Evolutionary conservation across 1,140 invertebrate genomes (phyloP), one percentile per base, ranked within the genome.

Genomic region (Conus betulinus): DNA sequence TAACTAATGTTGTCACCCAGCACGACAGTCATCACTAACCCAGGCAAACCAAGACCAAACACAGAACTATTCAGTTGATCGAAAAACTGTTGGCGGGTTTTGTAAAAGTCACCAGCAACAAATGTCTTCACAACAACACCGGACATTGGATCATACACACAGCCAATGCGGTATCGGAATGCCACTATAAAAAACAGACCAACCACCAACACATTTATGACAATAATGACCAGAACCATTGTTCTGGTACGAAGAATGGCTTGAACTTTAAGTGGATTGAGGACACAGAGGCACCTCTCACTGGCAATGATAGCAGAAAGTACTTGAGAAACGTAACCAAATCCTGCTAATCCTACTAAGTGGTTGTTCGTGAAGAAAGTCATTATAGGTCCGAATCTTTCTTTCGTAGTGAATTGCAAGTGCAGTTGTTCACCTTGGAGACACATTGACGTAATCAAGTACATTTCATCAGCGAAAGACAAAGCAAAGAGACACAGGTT

Each of bases 401-500:
- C 71, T n/a, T 3, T 17, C 17, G 71, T 74, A 23, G 71, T 74
- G 71, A 74, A 74, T 23, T 74, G 71, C 71, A 74, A 8, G n/a
- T 5, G 71, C 15, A 81, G 11, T 23, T 81, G 84, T 39, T 85
- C 84, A 6, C 57, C 84, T 13, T 67, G 25, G 17, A 71, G 39
- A 60, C 27, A 39, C 27, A 63, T 67, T 15, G 60, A 13, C 5
- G 17, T n/a, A 7, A 71, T 13, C 2, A 85, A 39, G 57, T 67
- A 85, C 4, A 85, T 23, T 39, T 20, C 5, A 51, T 85, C 84
- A 8, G 63, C 84, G 10, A 85, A 51, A 7, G 84, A 85, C n/a
- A 85, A 27, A 20, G 63, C 57, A 23, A 85, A 85, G 25, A 85
- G 84, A 85, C 84, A 85, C n/a, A 67, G 57, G 84, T 85, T 85